Percentiles rank a stretch among this genome's conserved stretches.
Conservation (phyloP, 1,140 invertebrate genomes). For the Stenopsyche tienmushanensis region DNA sequence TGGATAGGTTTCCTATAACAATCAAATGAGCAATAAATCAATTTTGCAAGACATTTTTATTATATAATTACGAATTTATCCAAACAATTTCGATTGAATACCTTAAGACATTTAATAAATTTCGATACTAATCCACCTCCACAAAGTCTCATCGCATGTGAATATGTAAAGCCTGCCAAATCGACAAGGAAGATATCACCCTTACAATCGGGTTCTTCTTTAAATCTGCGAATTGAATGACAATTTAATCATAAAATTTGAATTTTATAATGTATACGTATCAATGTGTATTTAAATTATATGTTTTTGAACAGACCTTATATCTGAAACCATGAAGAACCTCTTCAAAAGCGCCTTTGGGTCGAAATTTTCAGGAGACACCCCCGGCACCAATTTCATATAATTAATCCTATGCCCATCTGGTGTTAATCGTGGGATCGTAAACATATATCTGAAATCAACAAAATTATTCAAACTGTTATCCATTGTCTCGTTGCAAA, state of each 20-base stretch:
- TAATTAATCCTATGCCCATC: constrained; percentile 31
- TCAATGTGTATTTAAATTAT: background rate
- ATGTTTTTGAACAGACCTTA: constrained; percentile 27
- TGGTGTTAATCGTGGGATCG: constrained; percentile 28
- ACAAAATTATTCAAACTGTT: too few relatives aligned
- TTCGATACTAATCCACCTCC: constrained; percentile 24
- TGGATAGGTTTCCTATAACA: constrained; percentile 35
- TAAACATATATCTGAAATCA: constrained; percentile 36
- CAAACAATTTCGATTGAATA: constrained; percentile 1
- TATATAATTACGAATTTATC: background rate
- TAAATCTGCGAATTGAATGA: constrained; percentile 30
- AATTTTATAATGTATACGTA: background rate
- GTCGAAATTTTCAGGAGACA: constrained; percentile 30
- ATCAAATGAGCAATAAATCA: background rate
- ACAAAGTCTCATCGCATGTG: constrained; percentile 33
- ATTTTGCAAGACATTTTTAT: background rate
- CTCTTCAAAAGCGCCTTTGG: constrained; percentile 38
- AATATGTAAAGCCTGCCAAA: constrained; percentile 32
- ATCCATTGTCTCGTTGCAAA: too few relatives aligned
- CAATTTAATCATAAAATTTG: background rate
- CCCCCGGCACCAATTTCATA: constrained; percentile 30
- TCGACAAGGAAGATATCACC: constrained; percentile 36
- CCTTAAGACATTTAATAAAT: constrained; percentile 37
- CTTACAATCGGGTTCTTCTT: constrained; percentile 32
- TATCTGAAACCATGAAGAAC: constrained; percentile 38